Conservation (phyloP, 1,140 invertebrate genomes). For the Pteromalus puparum region DNA sequence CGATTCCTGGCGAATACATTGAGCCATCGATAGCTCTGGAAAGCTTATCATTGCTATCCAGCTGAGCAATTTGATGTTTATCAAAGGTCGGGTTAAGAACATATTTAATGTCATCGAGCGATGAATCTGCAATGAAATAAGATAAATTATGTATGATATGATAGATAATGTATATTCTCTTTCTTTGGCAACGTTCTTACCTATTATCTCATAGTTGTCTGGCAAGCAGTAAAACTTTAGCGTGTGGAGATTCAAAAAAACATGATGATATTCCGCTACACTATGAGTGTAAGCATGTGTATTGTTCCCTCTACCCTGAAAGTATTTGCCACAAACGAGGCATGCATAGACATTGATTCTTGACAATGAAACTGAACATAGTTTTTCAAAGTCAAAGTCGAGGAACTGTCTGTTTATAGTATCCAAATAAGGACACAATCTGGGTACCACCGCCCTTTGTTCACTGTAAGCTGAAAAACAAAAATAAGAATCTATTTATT, state of each 20-base stretch:
- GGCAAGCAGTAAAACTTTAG: conserved; percentile 99
- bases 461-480: conserved; percentile 52
- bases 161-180: conserved; percentile 53
- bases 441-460: conserved; percentile 62
- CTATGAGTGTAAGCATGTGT: conserved; percentile 99
- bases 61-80: conserved; percentile 84
- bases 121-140: conserved; percentile 85
- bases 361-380: conserved; percentile 98
- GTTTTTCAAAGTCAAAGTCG: conserved; percentile 99
- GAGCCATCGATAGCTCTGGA: conserved; percentile 97
- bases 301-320: conserved; percentile 97
- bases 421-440: conserved; percentile 94
- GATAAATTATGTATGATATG: background rate
- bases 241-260: conserved; percentile 97
- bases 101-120: conserved; percentile 99
- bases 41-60: conserved; percentile 91
- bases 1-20: conserved; percentile 96
- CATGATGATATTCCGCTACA: conserved; percentile 97
- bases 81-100: conserved; percentile 98
- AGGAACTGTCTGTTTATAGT: conserved; percentile 97
- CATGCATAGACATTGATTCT: conserved; percentile 99
- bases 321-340: conserved; percentile 99
- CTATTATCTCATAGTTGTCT: conserved; percentile 99
- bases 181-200: conserved; percentile 84
- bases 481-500: conserved; percentile 32